Percentiles rank a stretch among this genome's conserved stretches.
These are phyloP conservation scores for Trichopria drosophilae DNA, from an alignment of 2,888 invertebrate species.

Conservation along the genomic window DNA sequence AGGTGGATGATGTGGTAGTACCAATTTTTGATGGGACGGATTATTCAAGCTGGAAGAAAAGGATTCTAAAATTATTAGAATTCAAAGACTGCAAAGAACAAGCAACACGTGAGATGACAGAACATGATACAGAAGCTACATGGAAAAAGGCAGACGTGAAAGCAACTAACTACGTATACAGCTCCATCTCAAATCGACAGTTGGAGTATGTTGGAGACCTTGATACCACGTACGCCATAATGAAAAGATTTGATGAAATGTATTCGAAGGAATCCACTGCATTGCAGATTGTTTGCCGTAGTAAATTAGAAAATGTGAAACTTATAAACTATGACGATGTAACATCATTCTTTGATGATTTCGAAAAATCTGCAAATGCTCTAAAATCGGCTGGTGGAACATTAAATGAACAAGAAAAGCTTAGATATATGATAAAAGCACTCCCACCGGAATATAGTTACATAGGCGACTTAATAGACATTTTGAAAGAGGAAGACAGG, in stretches of 20 bases:
- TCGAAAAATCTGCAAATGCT: slow-evolving; percentile 37
- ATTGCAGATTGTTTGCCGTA: slow-evolving; percentile 29
- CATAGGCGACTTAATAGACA: no score
- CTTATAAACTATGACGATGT: slow-evolving; percentile 30
- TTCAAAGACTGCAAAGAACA: slow-evolving; percentile 26
- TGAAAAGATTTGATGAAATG: no score
- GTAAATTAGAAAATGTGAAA: slow-evolving; percentile 29
- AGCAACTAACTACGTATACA: slow-evolving; percentile 17
- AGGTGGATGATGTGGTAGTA: slow-evolving; percentile 28
- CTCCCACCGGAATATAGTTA: slow-evolving; percentile 38
- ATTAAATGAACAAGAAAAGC: no score
- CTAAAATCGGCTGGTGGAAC: slow-evolving; percentile 35
- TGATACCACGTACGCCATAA: no score
- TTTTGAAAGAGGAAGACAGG: slow-evolving; percentile 33
- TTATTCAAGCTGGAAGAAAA: slow-evolving; percentile 30
- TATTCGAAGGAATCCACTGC: slow-evolving; percentile 35
- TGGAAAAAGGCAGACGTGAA: slow-evolving; percentile 20
- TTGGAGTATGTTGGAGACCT: no score
- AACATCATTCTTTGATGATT: slow-evolving; percentile 34
- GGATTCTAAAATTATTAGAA: slow-evolving; percentile 25
- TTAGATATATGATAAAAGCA: no score
- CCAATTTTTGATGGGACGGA: slow-evolving; percentile 31
- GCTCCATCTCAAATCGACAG: slow-evolving; percentile 8
- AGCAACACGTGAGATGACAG: slow-evolving; percentile 8
- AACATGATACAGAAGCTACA: slow-evolving; percentile 12